Evolutionary conservation across 2,888 invertebrate species (phyloP), one percentile per base, ranked within the genome.

Genomic region (Sesia apiformis): DNA sequence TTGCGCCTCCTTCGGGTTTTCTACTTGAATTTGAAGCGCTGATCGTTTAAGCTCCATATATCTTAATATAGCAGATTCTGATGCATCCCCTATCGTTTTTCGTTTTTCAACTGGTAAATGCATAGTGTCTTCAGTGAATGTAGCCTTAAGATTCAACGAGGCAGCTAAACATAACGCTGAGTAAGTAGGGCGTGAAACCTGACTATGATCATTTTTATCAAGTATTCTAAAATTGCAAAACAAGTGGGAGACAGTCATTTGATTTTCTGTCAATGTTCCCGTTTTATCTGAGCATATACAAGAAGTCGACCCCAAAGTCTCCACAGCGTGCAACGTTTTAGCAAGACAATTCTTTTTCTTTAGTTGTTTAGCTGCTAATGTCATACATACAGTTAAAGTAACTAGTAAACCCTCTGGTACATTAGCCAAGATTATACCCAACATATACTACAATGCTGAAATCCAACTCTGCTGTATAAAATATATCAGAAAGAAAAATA

Each of bases 241-340:
- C 84, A 94, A 89, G 79, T 94, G 94, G 4, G 94, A 92, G 2
- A 94, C 94, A 4, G 91, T 92, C 94, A 95, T 90, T 68, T 81
- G 77, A 74, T 94, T 94, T 77, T 93, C 92, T 1, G 94, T 94
- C 53, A 95, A 83, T 5, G 94, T 95, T 40, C 95, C 95, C 8
- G 94, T 94, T 84, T 95, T 94, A 73, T 94, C 94, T 1, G 94
- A 94, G 78, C 95, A 95, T 74, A 95, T 95, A 67, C 94, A 94
- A 0, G 94, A 94, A 1, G 94, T 95, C 3, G 94, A 94, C 3
- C 94, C 94, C 23, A 95, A 84, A 2, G 94, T 94, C 76, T 95
- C 94, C 39, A 95, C 94, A 55, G 94, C 94, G 78, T 94, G 94
- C 67, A 95, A 78, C 65, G 94, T 93, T 85, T 94, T 95, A 8